These are phyloP conservation scores for Onychostoma macrolepis DNA, from an alignment of 2,113 vertebrate species.

Conservation along the genomic window DNA sequence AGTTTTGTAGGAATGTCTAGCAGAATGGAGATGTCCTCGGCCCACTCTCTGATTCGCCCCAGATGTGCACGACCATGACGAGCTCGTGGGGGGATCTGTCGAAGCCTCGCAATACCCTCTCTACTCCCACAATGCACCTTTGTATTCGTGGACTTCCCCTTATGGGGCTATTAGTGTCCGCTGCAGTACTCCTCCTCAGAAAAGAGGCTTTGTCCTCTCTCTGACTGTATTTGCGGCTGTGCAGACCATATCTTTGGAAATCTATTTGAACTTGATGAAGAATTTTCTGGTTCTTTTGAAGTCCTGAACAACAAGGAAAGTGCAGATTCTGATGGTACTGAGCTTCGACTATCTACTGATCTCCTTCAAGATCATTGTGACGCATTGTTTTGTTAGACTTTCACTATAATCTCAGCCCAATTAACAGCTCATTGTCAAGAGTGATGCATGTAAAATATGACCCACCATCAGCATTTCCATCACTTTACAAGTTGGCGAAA, in stretches of 20 bases:
- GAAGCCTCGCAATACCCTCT: slow-evolving; percentile 56
- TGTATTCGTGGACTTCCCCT: slow-evolving; percentile 50
- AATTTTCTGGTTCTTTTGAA: not conserved
- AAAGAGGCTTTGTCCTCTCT: slow-evolving; percentile 54
- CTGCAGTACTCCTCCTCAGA: slow-evolving; percentile 26
- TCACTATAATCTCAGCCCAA: not conserved
- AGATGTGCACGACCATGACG: slow-evolving; percentile 63
- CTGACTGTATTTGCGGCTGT: not conserved
- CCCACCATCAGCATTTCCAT: not conserved
- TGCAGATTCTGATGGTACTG: not conserved
- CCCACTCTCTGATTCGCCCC: slow-evolving; percentile 53
- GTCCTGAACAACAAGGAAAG: not conserved
- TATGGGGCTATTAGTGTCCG: slow-evolving; percentile 26
- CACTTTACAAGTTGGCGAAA: not conserved
- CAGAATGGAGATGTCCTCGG: slow-evolving; percentile 5
- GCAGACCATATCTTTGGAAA: slow-evolving; percentile 12
- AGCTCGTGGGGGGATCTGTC: slow-evolving; percentile 54
- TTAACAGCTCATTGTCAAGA: not conserved
- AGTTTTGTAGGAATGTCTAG: slow-evolving; percentile 2
- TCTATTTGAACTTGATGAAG: slow-evolving; percentile 20
- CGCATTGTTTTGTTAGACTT: not conserved
- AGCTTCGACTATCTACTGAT: not conserved
- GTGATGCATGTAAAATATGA: not conserved
- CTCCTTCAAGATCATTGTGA: not conserved
- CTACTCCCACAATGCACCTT: slow-evolving; percentile 57